Evolutionary conservation across 1,140 invertebrate genomes (phyloP), one percentile per base, ranked within the genome.

Genomic region (Calosoma granatense): DNA sequence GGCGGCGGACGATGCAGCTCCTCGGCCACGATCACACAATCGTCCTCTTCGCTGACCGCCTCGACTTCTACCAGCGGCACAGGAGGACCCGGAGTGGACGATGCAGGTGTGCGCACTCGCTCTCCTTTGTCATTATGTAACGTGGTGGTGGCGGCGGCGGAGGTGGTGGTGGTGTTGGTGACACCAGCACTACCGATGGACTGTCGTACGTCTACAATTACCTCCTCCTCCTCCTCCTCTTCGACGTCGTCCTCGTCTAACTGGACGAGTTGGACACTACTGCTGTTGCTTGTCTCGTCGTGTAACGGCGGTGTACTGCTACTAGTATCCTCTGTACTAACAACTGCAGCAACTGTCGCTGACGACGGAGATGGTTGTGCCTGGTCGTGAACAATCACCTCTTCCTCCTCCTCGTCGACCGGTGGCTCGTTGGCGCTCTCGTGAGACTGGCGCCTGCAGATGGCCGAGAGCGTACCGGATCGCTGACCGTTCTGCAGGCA

Each of bases 41-140:
- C 76, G 70, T 76, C 76, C 70, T 78, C 75, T 68, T 76, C 75
- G 70, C 72, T 74, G 68, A 73, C 72, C 72, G 74, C 73, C 67
- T 76, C 74, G 67, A 74, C 72, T n/a, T n/a, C n/a, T n/a, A n/a
- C n/a, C n/a, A n/a, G n/a, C n/a, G n/a, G n/a, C n/a, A n/a, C n/a
- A n/a, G n/a, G n/a, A n/a, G n/a, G n/a, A n/a, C n/a, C n/a, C n/a
- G n/a, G n/a, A n/a, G n/a, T n/a, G n/a, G n/a, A n/a, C 70, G 73
- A 69, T 70, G 65, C 56, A 53, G 60, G 41, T 59, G 54, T 69
- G 65, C 65, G 69, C 68, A 70, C 70, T 73, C 70, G 70, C 71
- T 72, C 72, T n/a, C n/a, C n/a, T n/a, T n/a, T n/a, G 70, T 70
- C 11, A 9, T 11, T 61, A 69, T 67, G 71, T 70, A 72, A 54